Evolutionary conservation across 1,140 invertebrate species (phyloP).

Genomic region (Conopomorpha cramerella): DNA sequence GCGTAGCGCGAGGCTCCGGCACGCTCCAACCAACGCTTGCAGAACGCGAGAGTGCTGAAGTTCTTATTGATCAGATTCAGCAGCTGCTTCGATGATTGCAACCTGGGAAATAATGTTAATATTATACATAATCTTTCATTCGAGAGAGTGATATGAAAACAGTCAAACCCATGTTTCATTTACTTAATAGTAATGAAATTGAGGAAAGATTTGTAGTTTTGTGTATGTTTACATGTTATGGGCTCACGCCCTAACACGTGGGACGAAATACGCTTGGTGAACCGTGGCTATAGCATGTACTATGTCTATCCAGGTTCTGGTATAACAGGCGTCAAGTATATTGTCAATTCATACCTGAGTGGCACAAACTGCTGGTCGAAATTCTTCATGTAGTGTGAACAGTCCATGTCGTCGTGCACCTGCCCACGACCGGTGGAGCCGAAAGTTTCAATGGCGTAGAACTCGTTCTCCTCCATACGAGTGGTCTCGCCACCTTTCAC

Average conservation of each 20-base stretch:
- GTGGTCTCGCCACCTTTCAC: conserved; percentile 98
- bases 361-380: conserved; percentile 94
- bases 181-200: no score
- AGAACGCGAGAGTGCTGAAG: conserved; percentile 98
- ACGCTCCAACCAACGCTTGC: conserved; percentile 97
- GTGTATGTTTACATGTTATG: no score
- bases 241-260: no score
- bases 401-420: conserved; percentile 99
- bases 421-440: conserved; percentile 96
- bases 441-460: conserved; percentile 99
- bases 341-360: conserved; percentile 66
- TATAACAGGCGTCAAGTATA: no score
- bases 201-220: no score
- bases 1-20: conserved; percentile 96
- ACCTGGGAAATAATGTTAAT: conserved; percentile 50
- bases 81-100: conserved; percentile 91
- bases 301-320: no score
- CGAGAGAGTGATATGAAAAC: no score
- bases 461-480: conserved; percentile 98
- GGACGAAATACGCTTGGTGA: no score
- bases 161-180: no score
- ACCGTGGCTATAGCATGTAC: no score
- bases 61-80: conserved; percentile 96
- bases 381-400: conserved; percentile 99
- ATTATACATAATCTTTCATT: no score